Evolutionary conservation across 1,140 invertebrate genomes (phyloP), one percentile per base, ranked within the genome.

Genomic region (Diprion similis): DNA sequence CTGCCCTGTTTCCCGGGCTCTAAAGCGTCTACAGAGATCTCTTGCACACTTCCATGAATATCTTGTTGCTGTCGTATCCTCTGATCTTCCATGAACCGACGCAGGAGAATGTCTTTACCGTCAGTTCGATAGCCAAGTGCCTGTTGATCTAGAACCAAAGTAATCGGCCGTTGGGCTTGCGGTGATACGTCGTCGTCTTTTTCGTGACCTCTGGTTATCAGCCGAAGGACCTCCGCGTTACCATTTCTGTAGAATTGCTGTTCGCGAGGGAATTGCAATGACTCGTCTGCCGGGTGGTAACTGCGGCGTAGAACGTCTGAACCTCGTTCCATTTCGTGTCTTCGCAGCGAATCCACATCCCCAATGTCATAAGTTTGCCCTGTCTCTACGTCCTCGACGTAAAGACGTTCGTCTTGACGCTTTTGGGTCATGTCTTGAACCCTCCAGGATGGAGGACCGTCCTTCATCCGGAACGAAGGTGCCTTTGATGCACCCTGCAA

Each of bases 11-110:
- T 76, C 17, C 86, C 81, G 18, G 80, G 81, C 11, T 86, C 85
- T 72, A 84, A 78, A 59, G 80, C 83, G 11, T 81, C 78, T 66
- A 75, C 73, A 2, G 86, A 85, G 37, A 80, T 71, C 65, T 88
- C 87, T 37, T 87, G 85, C 59, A 82, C 76, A 73, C 76, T 74
- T 19, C 46, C 75, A 51, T 77, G 65, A 47, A 71, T 71, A 71
- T 78, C 74, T 72, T 85, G 76, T 75, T 77, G 78, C 70, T 73
- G 83, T 67, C 86, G 80, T 9, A 85, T 75, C 71, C 89, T 89
- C 81, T 95, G 94, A 87, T 95, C 94, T 78, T 95, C 92, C 73
- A 96, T 96, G 81, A 95, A 95, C 69, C 95, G 87, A 79, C 92
- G 90, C 90, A 95, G 92, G 7, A 96, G 86, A 77, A 95, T 92